Evolutionary conservation across 1,140 invertebrate genomes (phyloP), one percentile per base, ranked within the genome.

Genomic region (Hydropsyche tenuis): DNA sequence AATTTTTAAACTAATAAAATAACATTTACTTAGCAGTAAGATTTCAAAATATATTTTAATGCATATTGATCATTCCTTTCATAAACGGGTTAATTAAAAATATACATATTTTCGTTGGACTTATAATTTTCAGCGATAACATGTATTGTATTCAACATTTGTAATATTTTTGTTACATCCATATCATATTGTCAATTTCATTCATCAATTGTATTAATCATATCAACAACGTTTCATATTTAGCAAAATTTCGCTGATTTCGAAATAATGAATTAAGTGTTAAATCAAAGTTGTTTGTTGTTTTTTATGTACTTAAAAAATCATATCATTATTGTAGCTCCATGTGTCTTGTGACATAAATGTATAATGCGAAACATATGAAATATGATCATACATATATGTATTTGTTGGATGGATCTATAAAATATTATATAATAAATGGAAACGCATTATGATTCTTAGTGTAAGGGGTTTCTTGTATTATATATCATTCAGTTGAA

Each of bases 401-500:
- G 43, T 65, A 65, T 65, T 22, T 42, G 63, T 65, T 65, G 37
- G n/a, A 43, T 65, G 63, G 18, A 43, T 43, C n/a, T 65, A 65
- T 65, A 43, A 22, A n/a, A 30, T 23, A 43, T 43, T 43, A 65
- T 63, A 30, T 12, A 68, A 48, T 68, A 48, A 68, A 45, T 70
- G 45, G 37, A 37, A 56, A 70, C 42, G 68, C 68, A 70, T 56
- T 70, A 70, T 70, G 14, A 70, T 70, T 37, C 5, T 30, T 56
- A 60, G 42, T 1, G 43, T 70, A 56, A 70, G 51, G 14, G 18
- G n/a, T 56, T 70, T 42, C 63, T 45, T 37, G 30, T 37, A 37
- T 56, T 70, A 46, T 70, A 70, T 37, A 70, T 48, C 45, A 69
- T 70, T 16, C 11, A 20, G 68, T 51, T 70, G 20, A 70, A 70